Conservation (phyloP, 2,888 invertebrate species). For the Tiphia femorata region DNA sequence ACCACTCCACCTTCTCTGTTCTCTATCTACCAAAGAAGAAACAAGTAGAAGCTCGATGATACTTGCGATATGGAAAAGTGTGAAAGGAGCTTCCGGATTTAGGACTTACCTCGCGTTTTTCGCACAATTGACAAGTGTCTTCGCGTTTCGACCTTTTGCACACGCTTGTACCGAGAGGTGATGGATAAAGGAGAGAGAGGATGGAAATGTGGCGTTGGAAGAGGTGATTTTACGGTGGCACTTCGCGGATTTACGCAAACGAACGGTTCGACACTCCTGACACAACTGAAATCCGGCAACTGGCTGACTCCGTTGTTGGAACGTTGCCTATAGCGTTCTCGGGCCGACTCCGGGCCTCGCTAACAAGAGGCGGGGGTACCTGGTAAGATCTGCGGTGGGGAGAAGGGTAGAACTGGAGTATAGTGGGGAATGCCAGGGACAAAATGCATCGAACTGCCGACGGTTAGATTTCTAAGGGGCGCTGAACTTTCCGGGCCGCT, state of each 20-base stretch:
- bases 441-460: constrained; percentile 33
- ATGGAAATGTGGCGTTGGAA: not conserved
- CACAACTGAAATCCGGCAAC: constrained; percentile 33
- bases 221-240: not conserved
- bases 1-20: too few relatives aligned
- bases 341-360: constrained; percentile 8
- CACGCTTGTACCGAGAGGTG: too few relatives aligned
- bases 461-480: constrained; percentile 26
- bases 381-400: not conserved
- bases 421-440: constrained; percentile 1
- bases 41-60: too few relatives aligned
- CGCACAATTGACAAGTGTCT: too few relatives aligned
- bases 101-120: too few relatives aligned
- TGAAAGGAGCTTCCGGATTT: too few relatives aligned
- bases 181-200: too few relatives aligned
- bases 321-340: not conserved
- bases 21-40: too few relatives aligned
- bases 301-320: constrained; percentile 8
- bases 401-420: not conserved
- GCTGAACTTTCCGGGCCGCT: constrained; percentile 30
- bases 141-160: too few relatives aligned
- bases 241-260: not conserved
- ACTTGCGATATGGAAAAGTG: too few relatives aligned
- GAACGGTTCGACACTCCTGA: constrained; percentile 41
- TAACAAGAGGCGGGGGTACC: not conserved